Conservation (phyloP, 2,888 invertebrate genomes). For the Erebia ligea region DNA sequence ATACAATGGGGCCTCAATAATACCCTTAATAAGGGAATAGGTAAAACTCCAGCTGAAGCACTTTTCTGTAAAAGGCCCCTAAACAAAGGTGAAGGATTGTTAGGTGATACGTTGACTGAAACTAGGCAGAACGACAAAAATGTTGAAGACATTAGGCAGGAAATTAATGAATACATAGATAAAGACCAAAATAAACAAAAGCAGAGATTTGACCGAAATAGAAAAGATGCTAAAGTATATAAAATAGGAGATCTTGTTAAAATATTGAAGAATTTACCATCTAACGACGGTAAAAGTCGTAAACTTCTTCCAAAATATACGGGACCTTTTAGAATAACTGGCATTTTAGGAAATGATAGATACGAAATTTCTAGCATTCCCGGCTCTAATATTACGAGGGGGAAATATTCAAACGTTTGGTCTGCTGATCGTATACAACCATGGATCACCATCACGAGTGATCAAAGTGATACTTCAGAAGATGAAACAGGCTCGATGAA, state of each 20-base stretch:
- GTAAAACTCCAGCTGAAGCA: conserved; percentile 40
- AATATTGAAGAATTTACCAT: not conserved
- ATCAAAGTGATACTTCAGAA: no score
- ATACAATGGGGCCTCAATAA: conserved; percentile 48
- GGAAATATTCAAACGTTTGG: not conserved
- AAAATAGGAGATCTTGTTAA: not conserved
- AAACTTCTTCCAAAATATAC: not conserved
- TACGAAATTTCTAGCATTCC: not conserved
- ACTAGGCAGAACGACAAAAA: conserved; percentile 6
- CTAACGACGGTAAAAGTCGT: not conserved
- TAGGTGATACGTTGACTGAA: not conserved
- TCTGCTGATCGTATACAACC: not conserved
- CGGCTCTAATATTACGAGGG: not conserved
- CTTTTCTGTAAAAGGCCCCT: conserved; percentile 35
- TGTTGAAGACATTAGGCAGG: not conserved
- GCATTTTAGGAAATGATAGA: not conserved
- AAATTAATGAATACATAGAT: not conserved
- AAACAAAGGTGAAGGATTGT: not conserved
- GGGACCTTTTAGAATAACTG: not conserved
- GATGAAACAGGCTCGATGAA: no score
- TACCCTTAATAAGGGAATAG: conserved; percentile 43
- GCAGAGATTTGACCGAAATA: not conserved
- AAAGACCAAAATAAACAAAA: not conserved
- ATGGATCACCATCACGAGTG: not conserved
- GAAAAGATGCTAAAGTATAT: not conserved